A percentile compares a stretch with the other conserved stretches of the same genome.
Conservation (phyloP, 2,888 invertebrate genomes). For the Eurytoma adleriae region DNA sequence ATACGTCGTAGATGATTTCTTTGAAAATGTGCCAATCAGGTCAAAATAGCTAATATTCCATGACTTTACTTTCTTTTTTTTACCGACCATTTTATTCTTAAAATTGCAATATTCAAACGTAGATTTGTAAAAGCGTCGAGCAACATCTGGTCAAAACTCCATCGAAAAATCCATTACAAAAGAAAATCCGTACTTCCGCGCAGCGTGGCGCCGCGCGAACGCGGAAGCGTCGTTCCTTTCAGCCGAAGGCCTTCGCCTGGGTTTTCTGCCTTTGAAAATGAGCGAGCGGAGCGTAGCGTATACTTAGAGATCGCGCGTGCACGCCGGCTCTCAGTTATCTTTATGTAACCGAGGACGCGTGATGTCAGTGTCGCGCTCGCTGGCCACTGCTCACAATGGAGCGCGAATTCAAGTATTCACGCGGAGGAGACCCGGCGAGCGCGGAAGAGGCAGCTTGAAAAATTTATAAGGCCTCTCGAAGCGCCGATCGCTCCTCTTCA, state of each 20-base stretch:
- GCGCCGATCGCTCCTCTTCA: neutral
- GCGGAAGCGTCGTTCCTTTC: slow-evolving; percentile 12
- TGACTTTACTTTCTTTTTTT: no score
- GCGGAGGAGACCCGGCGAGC: neutral
- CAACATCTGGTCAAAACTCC: no score
- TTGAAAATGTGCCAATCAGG: no score
- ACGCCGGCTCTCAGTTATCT: neutral
- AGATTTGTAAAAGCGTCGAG: no score
- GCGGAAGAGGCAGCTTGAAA: slow-evolving; percentile 15
- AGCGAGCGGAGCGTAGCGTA: slow-evolving; percentile 32
- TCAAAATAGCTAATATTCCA: no score
- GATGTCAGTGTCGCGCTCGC: slow-evolving; percentile 21
- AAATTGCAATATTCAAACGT: no score
- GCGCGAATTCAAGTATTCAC: slow-evolving; percentile 17
- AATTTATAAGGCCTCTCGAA: slow-evolving; percentile 19
- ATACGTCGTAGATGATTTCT: no score
- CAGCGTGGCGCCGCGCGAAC: neutral
- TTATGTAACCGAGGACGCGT: slow-evolving; percentile 38
- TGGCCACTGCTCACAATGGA: neutral
- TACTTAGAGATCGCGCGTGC: slow-evolving; percentile 13
- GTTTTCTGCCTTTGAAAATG: slow-evolving; percentile 40
- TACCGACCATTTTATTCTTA: no score
- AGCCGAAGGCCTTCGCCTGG: slow-evolving; percentile 26
- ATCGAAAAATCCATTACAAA: no score
- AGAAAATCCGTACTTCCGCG: neutral